Evolutionary conservation across 2,113 vertebrate species (phyloP).

Genomic region (Ascaphus truei): DNA sequence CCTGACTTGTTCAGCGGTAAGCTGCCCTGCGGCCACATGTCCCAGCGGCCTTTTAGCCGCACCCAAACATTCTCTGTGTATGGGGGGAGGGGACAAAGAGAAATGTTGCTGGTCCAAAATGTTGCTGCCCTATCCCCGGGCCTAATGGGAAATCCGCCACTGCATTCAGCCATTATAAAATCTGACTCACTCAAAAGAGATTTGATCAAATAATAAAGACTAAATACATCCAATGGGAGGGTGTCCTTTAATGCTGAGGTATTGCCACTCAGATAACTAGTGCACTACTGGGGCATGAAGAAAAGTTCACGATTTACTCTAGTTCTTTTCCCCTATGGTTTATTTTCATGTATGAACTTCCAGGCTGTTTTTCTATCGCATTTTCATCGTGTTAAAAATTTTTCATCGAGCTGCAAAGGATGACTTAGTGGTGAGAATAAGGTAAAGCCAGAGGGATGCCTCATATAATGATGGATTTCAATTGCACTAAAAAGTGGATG

Average conservation of each 20-base stretch:
- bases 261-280: background rate
- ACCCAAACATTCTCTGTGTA: no score
- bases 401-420: background rate
- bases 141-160: no score
- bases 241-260: background rate
- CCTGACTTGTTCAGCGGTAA: no score
- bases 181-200: background rate
- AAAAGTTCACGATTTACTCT: no score
- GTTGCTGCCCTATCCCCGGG: no score
- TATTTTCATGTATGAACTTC: background rate
- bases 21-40: no score
- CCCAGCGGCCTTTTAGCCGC: no score
- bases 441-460: conserved; percentile 14
- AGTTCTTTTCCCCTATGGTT: no score
- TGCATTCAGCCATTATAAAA: background rate
- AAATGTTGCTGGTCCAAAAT: no score
- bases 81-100: no score
- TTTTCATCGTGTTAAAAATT: conserved; percentile 7
- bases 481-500: conserved; percentile 31
- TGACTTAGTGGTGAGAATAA: conserved; percentile 27
- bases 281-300: background rate
- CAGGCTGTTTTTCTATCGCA: no score
- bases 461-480: conserved; percentile 26
- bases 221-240: background rate
- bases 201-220: background rate